A percentile compares a stretch with the other conserved stretches of the same genome.
phyloP scores from a whole-genome alignment of 2,888 invertebrate species.

The Mamestra brassicae region DNA sequence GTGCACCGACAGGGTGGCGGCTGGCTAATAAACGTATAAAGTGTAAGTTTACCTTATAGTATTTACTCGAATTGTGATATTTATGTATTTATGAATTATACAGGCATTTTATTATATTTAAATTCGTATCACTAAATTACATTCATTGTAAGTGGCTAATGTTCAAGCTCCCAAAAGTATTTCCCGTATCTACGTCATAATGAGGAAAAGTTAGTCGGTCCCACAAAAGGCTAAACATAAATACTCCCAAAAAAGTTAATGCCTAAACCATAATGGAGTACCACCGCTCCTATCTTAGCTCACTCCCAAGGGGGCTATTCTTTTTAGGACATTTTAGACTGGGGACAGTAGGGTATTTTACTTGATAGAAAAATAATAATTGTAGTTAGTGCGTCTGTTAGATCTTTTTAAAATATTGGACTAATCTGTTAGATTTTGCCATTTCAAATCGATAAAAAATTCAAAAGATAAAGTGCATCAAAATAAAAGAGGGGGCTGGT shows the following conservation, averaged over 20 bases:
- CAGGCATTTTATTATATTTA: constrained; percentile 28
- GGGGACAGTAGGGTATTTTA: not conserved
- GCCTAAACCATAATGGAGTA: not conserved
- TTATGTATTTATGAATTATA: constrained; percentile 51
- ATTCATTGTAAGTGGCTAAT: constrained; percentile 6
- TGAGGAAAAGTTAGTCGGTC: not conserved
- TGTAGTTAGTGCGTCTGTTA: too few species aligned
- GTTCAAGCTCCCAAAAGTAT: not conserved
- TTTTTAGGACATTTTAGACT: not conserved
- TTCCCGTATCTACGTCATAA: not conserved
- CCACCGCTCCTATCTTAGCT: not conserved
- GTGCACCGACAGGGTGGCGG: constrained; percentile 6
- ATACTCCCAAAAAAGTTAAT: not conserved
- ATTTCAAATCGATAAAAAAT: too few species aligned
- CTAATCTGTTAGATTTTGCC: too few species aligned
- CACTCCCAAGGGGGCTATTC: not conserved
- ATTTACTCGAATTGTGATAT: constrained; percentile 62
- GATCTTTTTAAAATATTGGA: too few species aligned
- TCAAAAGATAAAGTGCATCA: too few species aligned
- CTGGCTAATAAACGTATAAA: constrained; percentile 7
- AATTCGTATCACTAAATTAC: constrained; percentile 8
- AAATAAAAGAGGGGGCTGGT: too few species aligned
- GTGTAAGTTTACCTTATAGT: constrained; percentile 38
- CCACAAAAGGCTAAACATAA: not conserved
- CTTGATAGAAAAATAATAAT: too few species aligned